Conservation (phyloP, 1,140 invertebrate species). For the Drosophila lacteicornis region DNA sequence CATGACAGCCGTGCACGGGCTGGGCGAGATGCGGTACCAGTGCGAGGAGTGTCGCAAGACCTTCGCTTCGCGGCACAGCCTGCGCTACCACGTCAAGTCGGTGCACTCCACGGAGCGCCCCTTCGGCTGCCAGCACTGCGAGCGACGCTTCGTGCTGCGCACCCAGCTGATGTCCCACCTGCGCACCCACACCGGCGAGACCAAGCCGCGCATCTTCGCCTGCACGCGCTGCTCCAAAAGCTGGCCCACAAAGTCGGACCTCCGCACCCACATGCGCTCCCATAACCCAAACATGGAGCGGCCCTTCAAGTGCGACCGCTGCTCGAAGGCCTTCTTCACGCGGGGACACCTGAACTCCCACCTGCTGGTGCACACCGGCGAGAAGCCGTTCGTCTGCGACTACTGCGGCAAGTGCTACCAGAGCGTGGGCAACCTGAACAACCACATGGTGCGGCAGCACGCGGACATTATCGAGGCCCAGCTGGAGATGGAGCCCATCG, state of each 20-base stretch:
- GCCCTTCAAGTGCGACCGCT: constrained; percentile 75
- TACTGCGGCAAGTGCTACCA: constrained; percentile 73
- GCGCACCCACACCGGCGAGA: constrained; percentile 84
- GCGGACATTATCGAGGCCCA: constrained; percentile 54
- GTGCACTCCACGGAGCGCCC: constrained; percentile 85
- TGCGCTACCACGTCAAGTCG: constrained; percentile 74
- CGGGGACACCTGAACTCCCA: constrained; percentile 74
- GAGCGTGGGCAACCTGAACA: constrained; percentile 79
- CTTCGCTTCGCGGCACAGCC: constrained; percentile 76
- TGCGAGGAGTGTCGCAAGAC: constrained; percentile 71
- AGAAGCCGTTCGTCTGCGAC: constrained; percentile 69
- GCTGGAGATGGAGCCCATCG: constrained; percentile 39
- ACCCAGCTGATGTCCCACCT: constrained; percentile 85
- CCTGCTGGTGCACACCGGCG: constrained; percentile 74
- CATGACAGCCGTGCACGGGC: constrained; percentile 70
- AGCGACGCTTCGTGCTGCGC: constrained; percentile 85
- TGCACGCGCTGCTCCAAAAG: constrained; percentile 65
- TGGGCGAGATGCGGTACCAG: constrained; percentile 70
- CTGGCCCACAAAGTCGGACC: constrained; percentile 75
- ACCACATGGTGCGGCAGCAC: constrained; percentile 71
- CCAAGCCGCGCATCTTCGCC: constrained; percentile 68
- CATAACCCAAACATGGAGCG: constrained; percentile 73
- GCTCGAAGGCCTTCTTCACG: constrained; percentile 75
- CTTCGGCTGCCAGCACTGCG: constrained; percentile 84
- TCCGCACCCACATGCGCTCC: constrained; percentile 78